Conservation (phyloP, 2,888 invertebrate genomes). For the Coleophora deauratella region DNA sequence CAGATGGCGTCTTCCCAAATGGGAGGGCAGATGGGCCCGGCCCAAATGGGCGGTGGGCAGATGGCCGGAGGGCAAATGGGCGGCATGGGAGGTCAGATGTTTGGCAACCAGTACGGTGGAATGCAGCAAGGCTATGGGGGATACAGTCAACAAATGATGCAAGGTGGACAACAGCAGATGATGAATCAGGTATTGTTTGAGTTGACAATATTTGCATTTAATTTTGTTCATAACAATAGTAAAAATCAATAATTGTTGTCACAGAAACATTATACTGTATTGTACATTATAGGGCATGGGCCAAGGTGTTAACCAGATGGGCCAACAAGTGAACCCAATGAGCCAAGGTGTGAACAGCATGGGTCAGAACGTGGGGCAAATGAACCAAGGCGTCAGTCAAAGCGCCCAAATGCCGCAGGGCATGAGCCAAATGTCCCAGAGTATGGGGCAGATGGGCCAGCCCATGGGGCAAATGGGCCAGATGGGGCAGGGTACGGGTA, state of each 20-base stretch:
- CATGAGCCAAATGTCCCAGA: slow-evolving; percentile 61
- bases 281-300: slow-evolving; percentile 69
- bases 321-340: slow-evolving; percentile 67
- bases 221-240: not conserved
- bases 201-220: too few species aligned
- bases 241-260: too few species aligned
- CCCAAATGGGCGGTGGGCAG: slow-evolving; percentile 52
- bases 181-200: slow-evolving; percentile 54
- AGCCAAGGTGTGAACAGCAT: slow-evolving; percentile 58
- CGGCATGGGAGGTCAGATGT: slow-evolving; percentile 73
- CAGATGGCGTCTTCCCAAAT: slow-evolving; percentile 54
- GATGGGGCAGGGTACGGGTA: slow-evolving; percentile 62
- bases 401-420: slow-evolving; percentile 57
- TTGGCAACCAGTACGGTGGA: slow-evolving; percentile 75
- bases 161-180: slow-evolving; percentile 67
- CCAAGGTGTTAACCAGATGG: slow-evolving; percentile 65
- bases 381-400: slow-evolving; percentile 65
- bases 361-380: slow-evolving; percentile 61
- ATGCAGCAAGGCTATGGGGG: slow-evolving; percentile 75
- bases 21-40: slow-evolving; percentile 49
- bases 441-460: slow-evolving; percentile 65
- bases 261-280: too few species aligned
- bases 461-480: slow-evolving; percentile 73
- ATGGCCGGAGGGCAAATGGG: slow-evolving; percentile 60
- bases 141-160: slow-evolving; percentile 68